Percentiles rank a stretch among this genome's conserved stretches.
Evolutionary conservation across 1,140 invertebrate species (phyloP).

Genomic region (Drosophila nigromelanica): DNA sequence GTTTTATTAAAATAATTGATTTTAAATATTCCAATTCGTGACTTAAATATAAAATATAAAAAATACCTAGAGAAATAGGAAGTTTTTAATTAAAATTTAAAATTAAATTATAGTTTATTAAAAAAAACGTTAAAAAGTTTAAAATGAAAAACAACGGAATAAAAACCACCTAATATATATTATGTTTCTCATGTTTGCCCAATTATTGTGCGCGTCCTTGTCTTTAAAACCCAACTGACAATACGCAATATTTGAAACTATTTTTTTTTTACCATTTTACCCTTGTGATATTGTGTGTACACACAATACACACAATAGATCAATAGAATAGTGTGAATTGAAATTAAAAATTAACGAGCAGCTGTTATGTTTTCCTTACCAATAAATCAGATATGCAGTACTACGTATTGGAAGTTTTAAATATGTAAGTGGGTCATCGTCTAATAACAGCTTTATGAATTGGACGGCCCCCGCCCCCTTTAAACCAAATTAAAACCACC

Average conservation of each 20-base stretch:
- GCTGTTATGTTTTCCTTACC: slow-evolving; percentile 48
- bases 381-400: slow-evolving; percentile 22
- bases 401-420: slow-evolving; percentile 7
- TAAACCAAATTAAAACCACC: slow-evolving; percentile 40
- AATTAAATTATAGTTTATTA: no score
- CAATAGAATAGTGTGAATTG: slow-evolving; percentile 19
- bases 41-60: no score
- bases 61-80: no score
- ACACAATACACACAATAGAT: background rate
- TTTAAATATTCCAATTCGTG: no score
- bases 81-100: no score
- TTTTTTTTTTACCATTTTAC: slow-evolving; percentile 17
- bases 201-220: background rate
- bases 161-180: no score
- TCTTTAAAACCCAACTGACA: no score
- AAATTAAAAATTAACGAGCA: slow-evolving; percentile 65
- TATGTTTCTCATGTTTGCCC: background rate
- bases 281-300: slow-evolving; percentile 9
- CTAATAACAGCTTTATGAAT: background rate
- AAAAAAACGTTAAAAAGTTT: no score
- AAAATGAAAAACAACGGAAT: no score
- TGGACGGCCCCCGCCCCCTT: background rate
- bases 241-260: background rate
- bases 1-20: no score
- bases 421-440: slow-evolving; percentile 14